Evolutionary conservation across 2,797 vertebrate species (phyloP), one percentile per base, ranked within the genome.

Genomic region (Hozukius guyotensis): DNA sequence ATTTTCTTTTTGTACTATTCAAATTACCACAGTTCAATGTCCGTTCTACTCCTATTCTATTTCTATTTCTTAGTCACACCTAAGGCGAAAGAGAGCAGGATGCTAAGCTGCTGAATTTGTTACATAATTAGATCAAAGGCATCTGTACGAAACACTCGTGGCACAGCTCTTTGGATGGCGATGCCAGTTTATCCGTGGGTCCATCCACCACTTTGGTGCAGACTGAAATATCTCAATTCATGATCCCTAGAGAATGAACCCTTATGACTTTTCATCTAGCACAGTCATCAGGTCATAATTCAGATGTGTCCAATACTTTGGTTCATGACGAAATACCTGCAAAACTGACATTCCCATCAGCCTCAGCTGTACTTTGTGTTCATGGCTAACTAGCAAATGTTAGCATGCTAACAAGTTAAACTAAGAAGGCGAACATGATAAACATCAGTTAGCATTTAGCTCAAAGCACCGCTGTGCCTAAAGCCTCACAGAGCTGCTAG

Each of bases 101-200:
- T 52, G 24, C 22, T n/a, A 62, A 29, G 29, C 65, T 79, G 77
- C 67, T 80, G 61, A 83, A 88, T 10, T 12, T 64, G 67, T 77
- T 72, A 56, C 55, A 52, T 34, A 25, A 52, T 55, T 53, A 59
- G 14, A 42, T 42, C 14, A 0, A 42, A 42, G 38, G 38, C 38
- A 42, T 42, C 14, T 18, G 42, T 18, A 46, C 7, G 42, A 46
- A 18, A 46, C 42, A 18, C 42, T 46, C 16, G 16, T 18, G 42
- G 42, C 42, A 6, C 6, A 16, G 7, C 42, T 46, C 42, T 46
- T 46, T 55, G 53, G 53, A 24, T 24, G 53, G 11, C 5, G 4
- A 55, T 56, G 11, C 22, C 24, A 22, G 13, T 25, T 57, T 25
- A 24, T 57, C 24, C 42, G 24, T n/a, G 11, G 22, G n/a, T 13